Conservation (phyloP, 2,113 vertebrate species). For the Mormoops blainvillei region DNA sequence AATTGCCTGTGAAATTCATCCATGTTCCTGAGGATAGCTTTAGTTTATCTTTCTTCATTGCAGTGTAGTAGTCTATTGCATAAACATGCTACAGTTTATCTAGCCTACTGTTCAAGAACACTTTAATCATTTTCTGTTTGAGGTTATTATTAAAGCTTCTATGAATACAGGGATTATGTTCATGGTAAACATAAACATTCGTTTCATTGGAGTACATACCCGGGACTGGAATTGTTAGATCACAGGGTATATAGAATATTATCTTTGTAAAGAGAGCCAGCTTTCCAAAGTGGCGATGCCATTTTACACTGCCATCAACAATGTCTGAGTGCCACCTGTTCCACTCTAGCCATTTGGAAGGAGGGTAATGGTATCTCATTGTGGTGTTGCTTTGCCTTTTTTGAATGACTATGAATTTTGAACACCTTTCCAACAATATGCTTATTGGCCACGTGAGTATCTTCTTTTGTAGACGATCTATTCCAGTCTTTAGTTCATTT, state of each 20-base stretch:
- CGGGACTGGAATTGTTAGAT: neutral
- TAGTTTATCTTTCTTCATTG: neutral
- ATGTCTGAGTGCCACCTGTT: neutral
- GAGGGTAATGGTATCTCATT: no score
- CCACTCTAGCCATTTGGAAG: no score
- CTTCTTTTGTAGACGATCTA: neutral
- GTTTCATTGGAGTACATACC: neutral
- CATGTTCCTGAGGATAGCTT: neutral
- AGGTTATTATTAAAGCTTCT: neutral
- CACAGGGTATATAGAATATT: neutral
- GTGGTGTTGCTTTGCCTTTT: neutral
- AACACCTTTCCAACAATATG: neutral
- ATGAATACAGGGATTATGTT: neutral
- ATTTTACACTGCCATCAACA: neutral
- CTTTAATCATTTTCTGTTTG: neutral
- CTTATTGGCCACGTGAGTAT: neutral
- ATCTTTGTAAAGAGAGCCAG: neutral
- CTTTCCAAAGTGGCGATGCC: neutral
- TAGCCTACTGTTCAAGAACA: neutral
- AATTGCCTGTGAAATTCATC: neutral
- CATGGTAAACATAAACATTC: neutral
- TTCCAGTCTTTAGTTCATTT: neutral
- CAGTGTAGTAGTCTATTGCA: neutral
- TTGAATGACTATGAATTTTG: neutral
- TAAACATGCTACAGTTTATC: neutral